Evolutionary conservation across 2,888 invertebrate species (phyloP).

Genomic region (Harpalus rubripes): DNA sequence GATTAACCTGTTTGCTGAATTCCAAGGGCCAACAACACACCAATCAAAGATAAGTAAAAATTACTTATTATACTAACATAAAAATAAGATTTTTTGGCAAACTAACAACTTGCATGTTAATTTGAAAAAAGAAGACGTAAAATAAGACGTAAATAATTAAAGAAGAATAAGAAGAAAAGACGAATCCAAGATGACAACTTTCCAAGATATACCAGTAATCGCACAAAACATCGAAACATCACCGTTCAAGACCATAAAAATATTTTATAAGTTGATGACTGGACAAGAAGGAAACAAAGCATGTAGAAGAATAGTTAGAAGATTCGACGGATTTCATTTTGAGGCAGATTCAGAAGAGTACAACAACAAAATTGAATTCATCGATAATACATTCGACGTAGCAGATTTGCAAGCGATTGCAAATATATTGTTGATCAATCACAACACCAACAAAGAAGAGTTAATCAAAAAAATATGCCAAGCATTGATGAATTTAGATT

Average conservation of each 20-base stretch:
- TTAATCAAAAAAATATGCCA: not conserved
- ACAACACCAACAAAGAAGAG: conserved; percentile 47
- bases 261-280: not conserved
- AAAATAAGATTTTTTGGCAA: no score
- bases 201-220: not conserved
- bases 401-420: conserved; percentile 56
- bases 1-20: no score
- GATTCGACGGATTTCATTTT: conserved; percentile 42
- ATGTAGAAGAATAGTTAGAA: not conserved
- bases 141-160: no score
- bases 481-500: conserved; percentile 1
- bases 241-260: not conserved
- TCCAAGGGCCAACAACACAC: no score
- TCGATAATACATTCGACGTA: conserved; percentile 16
- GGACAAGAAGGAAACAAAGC: conserved; percentile 1
- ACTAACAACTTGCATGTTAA: no score
- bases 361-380: conserved; percentile 37
- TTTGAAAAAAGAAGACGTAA: no score
- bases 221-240: not conserved
- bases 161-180: no score
- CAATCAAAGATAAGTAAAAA: no score
- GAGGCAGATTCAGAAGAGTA: conserved; percentile 56
- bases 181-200: not conserved
- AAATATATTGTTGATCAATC: conserved; percentile 17
- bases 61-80: no score